These are phyloP conservation scores for Lycopodina hypogea DNA, from an alignment of 37 sponge, comb jelly and placozoan species.

Conservation along the genomic window DNA sequence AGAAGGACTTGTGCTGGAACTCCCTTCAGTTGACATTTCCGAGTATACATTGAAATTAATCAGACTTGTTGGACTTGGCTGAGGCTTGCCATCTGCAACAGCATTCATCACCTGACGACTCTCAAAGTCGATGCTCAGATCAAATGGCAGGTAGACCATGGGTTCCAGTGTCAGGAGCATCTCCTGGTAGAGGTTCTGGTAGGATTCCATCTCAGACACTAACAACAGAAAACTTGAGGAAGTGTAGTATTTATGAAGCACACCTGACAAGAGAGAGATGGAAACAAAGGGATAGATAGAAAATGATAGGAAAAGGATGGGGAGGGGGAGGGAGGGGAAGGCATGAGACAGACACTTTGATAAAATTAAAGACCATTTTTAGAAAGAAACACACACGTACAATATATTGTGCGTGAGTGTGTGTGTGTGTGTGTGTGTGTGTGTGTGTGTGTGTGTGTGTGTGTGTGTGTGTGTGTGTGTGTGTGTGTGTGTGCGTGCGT, in stretches of 20 bases:
- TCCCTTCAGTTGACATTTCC: no score
- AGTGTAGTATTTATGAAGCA: conserved; percentile 64
- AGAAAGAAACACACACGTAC: no score
- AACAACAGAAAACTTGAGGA: conserved; percentile 48
- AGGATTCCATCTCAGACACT: background rate
- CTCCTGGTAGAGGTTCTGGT: conserved; percentile 48
- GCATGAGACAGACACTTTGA: background rate
- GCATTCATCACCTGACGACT: conserved; percentile 7
- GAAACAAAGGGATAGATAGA: background rate
- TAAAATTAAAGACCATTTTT: background rate
- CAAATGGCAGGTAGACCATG: conserved; percentile 69
- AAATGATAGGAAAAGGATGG: background rate
- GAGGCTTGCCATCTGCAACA: no score
- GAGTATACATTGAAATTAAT: no score
- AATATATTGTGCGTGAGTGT: no score
- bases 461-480: no score
- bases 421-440: no score
- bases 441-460: no score
- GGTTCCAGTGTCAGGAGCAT: conserved; percentile 65
- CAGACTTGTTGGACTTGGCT: no score
- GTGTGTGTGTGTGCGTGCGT: no score
- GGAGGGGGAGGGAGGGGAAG: background rate
- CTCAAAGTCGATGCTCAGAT: conserved; percentile 70
- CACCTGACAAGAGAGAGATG: conserved; percentile 13
- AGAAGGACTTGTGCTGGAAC: no score